Evolutionary conservation across 2,888 invertebrate genomes (phyloP), one percentile per base, ranked within the genome.

Genomic region (Petrolisthes cinctipes): DNA sequence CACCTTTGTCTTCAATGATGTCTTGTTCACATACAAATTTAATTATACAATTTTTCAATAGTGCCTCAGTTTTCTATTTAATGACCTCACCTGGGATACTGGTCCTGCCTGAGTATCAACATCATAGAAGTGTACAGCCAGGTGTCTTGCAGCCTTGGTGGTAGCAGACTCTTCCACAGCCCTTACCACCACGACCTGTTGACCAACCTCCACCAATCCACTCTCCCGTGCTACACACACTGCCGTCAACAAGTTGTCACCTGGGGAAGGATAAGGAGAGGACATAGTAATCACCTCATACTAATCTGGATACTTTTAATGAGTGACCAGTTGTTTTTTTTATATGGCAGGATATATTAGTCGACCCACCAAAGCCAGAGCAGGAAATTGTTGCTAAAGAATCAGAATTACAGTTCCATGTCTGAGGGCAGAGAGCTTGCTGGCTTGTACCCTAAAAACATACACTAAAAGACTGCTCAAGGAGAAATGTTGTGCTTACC

Each of bases 231-330:
- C 97, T 71, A 98, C 98, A 91, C 97, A 96, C 92, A 98, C 95
- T 0, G 98, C 98, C 1, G 98, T 98, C 94, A 97, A 95, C 92
- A 98, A 95, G 93, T 98, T 98, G 93, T 98, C 98, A 88, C 96
- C 96, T 96, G 91, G 37, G 37, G 37, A 37, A 37, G 37, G 37
- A 37, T 37, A 37, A 37, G 37, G 37, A 37, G 37, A 2, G 37
- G 37, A 37, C 37, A 37, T 37, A 37, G 37, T 37, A 37, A 37
- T 37, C 37, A 37, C 37, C 37, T 37, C 37, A 37, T 37, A 37
- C 37, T 37, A 37, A 37, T 37, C 37, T 37, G 37, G 37, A 37
- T 37, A 37, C 37, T 37, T 37, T 1, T 37, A 37, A 37, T 37
- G 37, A 37, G 2, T 37, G 37, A 37, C 37, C 0, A 37, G 37